Base-by-base conservation (phyloP, 2,113 vertebrate genomes). In the Galeopterus variegatus region DNA sequence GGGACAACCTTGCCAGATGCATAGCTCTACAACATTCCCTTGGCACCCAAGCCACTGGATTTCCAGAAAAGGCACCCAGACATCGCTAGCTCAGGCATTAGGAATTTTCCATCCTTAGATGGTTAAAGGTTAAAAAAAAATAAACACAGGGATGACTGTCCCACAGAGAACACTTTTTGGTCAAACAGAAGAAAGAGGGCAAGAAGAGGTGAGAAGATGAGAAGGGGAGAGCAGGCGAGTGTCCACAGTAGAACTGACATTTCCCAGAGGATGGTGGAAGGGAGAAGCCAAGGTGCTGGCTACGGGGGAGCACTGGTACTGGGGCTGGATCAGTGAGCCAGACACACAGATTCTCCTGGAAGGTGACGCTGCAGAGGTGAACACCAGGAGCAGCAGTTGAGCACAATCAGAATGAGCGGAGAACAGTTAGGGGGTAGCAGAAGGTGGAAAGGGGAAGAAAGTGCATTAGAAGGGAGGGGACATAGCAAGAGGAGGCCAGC, bases 61-160 rank as follows among this genome's bases (percentile, higher is more conserved):
- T 95, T 95, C 86, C 95, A 97, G 93, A 97, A 89, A 97, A 97
- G 95, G 95, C 84, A 81, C 41, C 70, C 70, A 80, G 93, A 89
- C 93, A 96, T 92, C 92, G 96, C 58, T 97, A 97, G 92, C 75
- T 96, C 94, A 93, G 52, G 60, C 64, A 92, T 95, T 54, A 97
- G 97, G 97, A 97, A 97, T 97, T 97, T 98, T 97, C 97, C 97
- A 97, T 67, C 92, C 88, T 90, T 97, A 41, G 41, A 41, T 41
- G 90, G 92, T 94, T 93, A 90, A 96, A 95, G 81, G 65, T 90
- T 96, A 69, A 84, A 94, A 95, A 86, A 91, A 95, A 90, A 90
- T 50, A 90, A 93, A 93, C 45, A 95, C 50, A 84, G 69, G 14
- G 41, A 93, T 80, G 60, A 45, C 88, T 93, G 64, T 93, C 75